Evolutionary conservation across 2,888 invertebrate species (phyloP), one percentile per base, ranked within the genome.

Genomic region (Adineta ricciae): DNA sequence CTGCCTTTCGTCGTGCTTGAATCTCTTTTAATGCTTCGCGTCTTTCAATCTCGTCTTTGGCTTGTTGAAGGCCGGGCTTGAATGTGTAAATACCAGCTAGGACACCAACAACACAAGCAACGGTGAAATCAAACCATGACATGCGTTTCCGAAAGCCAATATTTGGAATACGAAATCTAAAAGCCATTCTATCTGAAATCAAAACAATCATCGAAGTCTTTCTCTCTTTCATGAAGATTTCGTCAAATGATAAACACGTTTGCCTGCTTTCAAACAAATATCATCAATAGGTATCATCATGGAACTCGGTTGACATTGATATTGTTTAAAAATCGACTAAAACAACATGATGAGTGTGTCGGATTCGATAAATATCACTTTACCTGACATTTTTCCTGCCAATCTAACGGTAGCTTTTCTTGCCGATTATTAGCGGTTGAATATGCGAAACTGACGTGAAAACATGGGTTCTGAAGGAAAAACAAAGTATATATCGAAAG

Each of bases 21-120:
- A 78, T 78, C 41, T 78, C 78, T 78, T 78, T 78, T 32, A 78
- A 78, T 41, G 41, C 78, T 78, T 78, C 78, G 9, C 78, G 78
- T 78, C 41, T 41, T 78, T 78, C 78, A 41, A 41, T 11, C 7
- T 2, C 78, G 9, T 41, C n/a, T 41, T 41, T 78, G 0, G 78
- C 78, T 7, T 78, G 24, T 41, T 21, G 7, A 14, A 78, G 38
- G n/a, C 41, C 78, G 2, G 78, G 78, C n/a, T n/a, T 41, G n/a
- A 78, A 78, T 78, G 78, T 41, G 41, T 78, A 78, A 41, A 78
- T n/a, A 0, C 78, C 78, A 41, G 36, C 78, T 11, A 78, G 7
- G n/a, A 78, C 41, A 78, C 78, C 78, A 3, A 41, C 24, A 24
- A n/a, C 16, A 78, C 21, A n/a, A n/a, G 78, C 78, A 41, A 78